These are phyloP conservation scores for Dufourea novaeangliae DNA, from an alignment of 1,140 invertebrate species.

Conservation along the genomic window DNA sequence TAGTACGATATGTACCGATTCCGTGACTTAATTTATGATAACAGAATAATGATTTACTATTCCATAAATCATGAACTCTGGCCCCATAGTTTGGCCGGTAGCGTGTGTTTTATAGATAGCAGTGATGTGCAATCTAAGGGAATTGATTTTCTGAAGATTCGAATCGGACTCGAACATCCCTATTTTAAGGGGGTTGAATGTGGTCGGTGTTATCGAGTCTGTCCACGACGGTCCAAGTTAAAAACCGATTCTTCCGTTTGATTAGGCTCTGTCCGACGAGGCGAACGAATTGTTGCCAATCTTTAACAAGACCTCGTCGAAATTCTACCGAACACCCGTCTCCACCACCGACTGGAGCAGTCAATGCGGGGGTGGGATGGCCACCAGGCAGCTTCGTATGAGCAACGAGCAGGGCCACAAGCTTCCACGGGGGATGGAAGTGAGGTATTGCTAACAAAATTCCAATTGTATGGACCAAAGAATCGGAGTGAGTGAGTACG, in stretches of 20 bases:
- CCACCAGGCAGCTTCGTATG: conserved; percentile 74
- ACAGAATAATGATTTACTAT: too few relatives aligned
- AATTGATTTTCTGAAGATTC: too few relatives aligned
- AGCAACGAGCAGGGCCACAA: conserved; percentile 72
- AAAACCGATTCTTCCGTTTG: conserved; percentile 57
- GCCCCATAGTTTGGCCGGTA: too few relatives aligned
- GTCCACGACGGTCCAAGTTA: too few relatives aligned
- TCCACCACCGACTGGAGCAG: conserved; percentile 94
- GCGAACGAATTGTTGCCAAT: conserved; percentile 97
- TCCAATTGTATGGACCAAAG: conserved; percentile 22
- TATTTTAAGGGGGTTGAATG: too few relatives aligned
- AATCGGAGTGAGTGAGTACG: conserved; percentile 25
- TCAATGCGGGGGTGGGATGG: conserved; percentile 79
- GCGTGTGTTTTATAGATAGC: too few relatives aligned
- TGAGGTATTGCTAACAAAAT: conserved; percentile 72
- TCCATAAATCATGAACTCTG: too few relatives aligned
- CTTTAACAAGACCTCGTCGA: conserved; percentile 97
- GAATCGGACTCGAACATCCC: too few relatives aligned
- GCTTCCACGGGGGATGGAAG: conserved; percentile 72
- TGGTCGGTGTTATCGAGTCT: too few relatives aligned
- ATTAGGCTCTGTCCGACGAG: conserved; percentile 94
- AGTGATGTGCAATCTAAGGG: too few relatives aligned
- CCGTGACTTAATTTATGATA: too few relatives aligned
- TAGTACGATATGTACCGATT: too few relatives aligned
- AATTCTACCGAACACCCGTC: conserved; percentile 91